phyloP scores from a whole-genome alignment of 1,140 invertebrate genomes.

The Kradibia gibbosae region DNA sequence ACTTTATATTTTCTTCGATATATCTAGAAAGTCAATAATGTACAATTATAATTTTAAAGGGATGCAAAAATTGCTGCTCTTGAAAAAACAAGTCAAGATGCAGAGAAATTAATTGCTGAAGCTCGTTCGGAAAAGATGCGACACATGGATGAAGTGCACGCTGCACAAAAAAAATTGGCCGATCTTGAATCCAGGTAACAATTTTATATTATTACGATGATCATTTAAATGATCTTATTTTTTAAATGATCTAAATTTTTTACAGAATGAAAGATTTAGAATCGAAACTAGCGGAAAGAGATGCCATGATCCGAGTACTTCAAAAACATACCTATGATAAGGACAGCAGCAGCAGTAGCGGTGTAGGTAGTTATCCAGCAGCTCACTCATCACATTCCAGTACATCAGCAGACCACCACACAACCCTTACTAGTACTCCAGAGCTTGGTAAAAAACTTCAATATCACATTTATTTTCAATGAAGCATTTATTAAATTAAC shows the following conservation, averaged over 20 bases:
- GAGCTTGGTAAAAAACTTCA: conserved; percentile 64
- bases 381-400: conserved; percentile 71
- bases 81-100: conserved; percentile 88
- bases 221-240: background rate
- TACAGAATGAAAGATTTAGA: conserved; percentile 88
- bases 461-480: background rate
- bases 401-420: conserved; percentile 69
- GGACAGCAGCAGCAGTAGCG: conserved; percentile 74
- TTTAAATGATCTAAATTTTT: conserved; percentile 15
- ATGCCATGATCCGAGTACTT: conserved; percentile 91
- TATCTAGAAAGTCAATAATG: too few species aligned
- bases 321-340: conserved; percentile 85
- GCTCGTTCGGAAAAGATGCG: conserved; percentile 88
- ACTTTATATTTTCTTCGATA: too few species aligned
- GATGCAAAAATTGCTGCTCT: conserved; percentile 90
- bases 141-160: conserved; percentile 90
- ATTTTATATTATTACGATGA: background rate
- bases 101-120: conserved; percentile 89
- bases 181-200: conserved; percentile 85
- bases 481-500: too few species aligned
- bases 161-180: conserved; percentile 85
- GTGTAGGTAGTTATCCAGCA: conserved; percentile 69
- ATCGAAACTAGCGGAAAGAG: conserved; percentile 88
- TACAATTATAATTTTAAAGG: conserved; percentile 70
- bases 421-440: conserved; percentile 66